Evolutionary conservation across 2,888 invertebrate species (phyloP).

Genomic region (Epsilonema sp.): DNA sequence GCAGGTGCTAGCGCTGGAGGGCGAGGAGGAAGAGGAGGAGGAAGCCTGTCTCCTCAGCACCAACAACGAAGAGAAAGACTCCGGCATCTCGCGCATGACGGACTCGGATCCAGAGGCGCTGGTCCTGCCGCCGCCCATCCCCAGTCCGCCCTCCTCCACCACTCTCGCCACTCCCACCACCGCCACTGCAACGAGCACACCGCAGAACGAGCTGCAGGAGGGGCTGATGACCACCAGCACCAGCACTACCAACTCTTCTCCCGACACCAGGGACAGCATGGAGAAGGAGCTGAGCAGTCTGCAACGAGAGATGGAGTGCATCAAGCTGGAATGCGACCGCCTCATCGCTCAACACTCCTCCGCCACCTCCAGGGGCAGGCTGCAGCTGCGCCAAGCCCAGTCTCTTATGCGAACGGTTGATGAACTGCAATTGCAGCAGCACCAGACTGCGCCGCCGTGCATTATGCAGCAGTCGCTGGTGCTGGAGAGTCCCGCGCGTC

Average conservation of each 20-base stretch:
- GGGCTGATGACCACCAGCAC: background rate
- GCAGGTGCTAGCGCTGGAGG: no score
- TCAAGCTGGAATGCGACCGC: conserved; percentile 39
- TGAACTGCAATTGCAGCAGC: background rate
- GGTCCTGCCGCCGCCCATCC: conserved; percentile 6
- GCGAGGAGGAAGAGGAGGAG: conserved; percentile 2
- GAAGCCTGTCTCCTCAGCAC: conserved; percentile 4
- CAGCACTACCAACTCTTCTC: background rate
- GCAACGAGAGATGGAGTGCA: conserved; percentile 42
- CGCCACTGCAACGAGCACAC: background rate
- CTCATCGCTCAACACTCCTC: conserved; percentile 30
- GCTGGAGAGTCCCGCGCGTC: background rate
- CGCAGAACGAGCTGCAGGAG: no score
- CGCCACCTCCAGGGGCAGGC: conserved; percentile 17
- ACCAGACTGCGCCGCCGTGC: background rate
- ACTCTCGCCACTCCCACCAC: background rate
- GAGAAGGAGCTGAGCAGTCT: conserved; percentile 37
- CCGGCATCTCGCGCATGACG: conserved; percentile 9
- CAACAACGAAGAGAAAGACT: conserved; percentile 6
- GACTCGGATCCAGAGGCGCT: conserved; percentile 10
- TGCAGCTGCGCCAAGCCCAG: conserved; percentile 10
- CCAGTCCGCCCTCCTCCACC: background rate
- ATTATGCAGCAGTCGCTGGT: background rate
- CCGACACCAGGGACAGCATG: conserved; percentile 8
- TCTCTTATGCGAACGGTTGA: conserved; percentile 6